A percentile compares a stretch with the other conserved stretches of the same genome.
phyloP scores from a whole-genome alignment of 2,113 vertebrate genomes.

The Ictalurus punctatus region DNA sequence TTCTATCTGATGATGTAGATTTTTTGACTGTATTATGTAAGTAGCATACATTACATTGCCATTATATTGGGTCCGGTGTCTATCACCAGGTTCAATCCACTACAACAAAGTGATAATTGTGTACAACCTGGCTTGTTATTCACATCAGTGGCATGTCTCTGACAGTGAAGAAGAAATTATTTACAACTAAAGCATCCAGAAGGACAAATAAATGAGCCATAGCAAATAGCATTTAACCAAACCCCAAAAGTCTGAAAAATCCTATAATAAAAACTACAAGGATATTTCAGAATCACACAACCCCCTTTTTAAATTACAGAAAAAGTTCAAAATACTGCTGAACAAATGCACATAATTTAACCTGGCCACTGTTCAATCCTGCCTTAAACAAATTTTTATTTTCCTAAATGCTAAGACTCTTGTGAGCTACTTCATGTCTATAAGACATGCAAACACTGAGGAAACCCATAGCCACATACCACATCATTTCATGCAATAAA shows the following conservation, averaged over 20 bases:
- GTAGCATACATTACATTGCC: not conserved
- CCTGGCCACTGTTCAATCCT: not conserved
- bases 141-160: too few species aligned
- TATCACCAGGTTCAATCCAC: conserved; percentile 4
- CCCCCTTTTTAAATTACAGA: not conserved
- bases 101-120: conserved; percentile 14
- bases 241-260: conserved; percentile 12
- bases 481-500: not conserved
- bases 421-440: not conserved
- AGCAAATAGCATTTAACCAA: conserved; percentile 20
- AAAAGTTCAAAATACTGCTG: not conserved
- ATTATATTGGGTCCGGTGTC: not conserved
- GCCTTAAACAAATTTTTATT: not conserved
- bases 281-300: not conserved
- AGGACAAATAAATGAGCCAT: conserved; percentile 13
- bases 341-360: not conserved
- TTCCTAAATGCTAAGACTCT: not conserved
- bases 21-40: not conserved
- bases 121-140: not conserved
- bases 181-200: not conserved
- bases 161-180: not conserved
- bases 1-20: not conserved
- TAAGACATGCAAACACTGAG: not conserved
- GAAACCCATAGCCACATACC: not conserved
- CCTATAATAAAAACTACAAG: not conserved